Conservation (phyloP, 2,113 vertebrate genomes). For the Euleptes europaea region DNA sequence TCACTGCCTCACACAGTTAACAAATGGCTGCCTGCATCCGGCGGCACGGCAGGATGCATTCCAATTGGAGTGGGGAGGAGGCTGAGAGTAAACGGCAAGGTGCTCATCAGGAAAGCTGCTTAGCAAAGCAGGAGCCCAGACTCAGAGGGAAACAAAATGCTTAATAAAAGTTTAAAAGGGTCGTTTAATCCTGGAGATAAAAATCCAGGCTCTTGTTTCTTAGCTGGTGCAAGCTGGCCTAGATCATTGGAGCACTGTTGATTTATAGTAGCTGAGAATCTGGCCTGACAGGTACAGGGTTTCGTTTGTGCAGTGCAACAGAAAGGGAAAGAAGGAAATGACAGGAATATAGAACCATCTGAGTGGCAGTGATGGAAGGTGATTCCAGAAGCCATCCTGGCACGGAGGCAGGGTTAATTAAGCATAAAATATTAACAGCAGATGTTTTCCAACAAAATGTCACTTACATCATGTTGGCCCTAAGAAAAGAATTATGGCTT, state of each 20-base stretch:
- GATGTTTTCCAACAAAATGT: neutral
- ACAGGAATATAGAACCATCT: accelerated
- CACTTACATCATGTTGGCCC: neutral
- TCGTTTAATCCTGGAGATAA: neutral
- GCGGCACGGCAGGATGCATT: constrained; percentile 71
- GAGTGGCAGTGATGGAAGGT: neutral
- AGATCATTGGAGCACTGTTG: neutral
- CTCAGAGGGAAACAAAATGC: constrained; percentile 1
- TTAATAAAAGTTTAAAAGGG: constrained; percentile 31
- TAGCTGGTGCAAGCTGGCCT: neutral
- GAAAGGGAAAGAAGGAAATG: neutral
- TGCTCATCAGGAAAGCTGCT: constrained; percentile 55
- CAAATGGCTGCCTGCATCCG: constrained; percentile 83
- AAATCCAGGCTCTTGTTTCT: neutral
- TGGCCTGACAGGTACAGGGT: neutral
- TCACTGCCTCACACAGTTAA: constrained; percentile 80
- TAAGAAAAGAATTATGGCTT: neutral
- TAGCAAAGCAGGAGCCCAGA: constrained; percentile 27
- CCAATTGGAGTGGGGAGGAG: constrained; percentile 71
- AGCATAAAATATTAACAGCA: constrained; percentile 4
- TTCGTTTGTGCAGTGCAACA: neutral
- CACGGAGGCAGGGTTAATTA: constrained; percentile 17
- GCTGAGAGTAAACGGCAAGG: constrained; percentile 37
- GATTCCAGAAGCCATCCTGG: constrained; percentile 8
- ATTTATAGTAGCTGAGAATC: neutral